Conservation (phyloP, 2,888 invertebrate species). For the Catocala nupta region DNA sequence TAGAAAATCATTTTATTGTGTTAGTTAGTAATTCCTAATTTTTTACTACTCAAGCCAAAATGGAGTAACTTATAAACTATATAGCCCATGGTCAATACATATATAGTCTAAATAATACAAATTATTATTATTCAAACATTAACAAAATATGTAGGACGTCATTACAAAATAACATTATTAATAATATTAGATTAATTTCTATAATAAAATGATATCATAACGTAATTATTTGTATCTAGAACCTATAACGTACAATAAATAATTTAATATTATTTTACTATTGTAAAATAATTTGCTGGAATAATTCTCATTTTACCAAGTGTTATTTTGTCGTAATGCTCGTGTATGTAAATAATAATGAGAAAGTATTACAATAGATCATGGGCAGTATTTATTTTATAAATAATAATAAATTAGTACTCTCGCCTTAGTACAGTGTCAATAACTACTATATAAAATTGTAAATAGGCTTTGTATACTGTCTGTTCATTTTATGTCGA, state of each 20-base stretch:
- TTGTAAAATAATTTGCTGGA: constrained; percentile 7
- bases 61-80: constrained; percentile 1
- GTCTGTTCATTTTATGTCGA: constrained; percentile 61
- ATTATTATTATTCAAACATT: too few relatives aligned
- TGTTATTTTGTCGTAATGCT: constrained; percentile 5
- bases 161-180: too few relatives aligned
- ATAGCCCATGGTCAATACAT: too few relatives aligned
- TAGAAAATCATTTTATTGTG: constrained; percentile 20
- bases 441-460: constrained; percentile 64
- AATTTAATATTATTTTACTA: neutral
- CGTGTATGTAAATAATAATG: constrained; percentile 33
- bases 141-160: too few relatives aligned
- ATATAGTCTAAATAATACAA: too few relatives aligned
- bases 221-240: neutral
- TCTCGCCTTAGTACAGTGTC: constrained; percentile 71
- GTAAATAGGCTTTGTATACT: constrained; percentile 71
- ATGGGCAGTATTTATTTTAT: constrained; percentile 32
- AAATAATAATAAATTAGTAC: constrained; percentile 41
- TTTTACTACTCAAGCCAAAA: constrained; percentile 22
- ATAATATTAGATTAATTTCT: neutral
- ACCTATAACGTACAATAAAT: neutral
- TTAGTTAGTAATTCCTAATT: constrained; percentile 16
- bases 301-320: neutral
- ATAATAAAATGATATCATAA: neutral
- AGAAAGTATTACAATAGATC: constrained; percentile 19